Percentiles rank a stretch among this genome's conserved stretches.
Conservation (phyloP, 2,797 vertebrate genomes). For the Lepus oiostolus region DNA sequence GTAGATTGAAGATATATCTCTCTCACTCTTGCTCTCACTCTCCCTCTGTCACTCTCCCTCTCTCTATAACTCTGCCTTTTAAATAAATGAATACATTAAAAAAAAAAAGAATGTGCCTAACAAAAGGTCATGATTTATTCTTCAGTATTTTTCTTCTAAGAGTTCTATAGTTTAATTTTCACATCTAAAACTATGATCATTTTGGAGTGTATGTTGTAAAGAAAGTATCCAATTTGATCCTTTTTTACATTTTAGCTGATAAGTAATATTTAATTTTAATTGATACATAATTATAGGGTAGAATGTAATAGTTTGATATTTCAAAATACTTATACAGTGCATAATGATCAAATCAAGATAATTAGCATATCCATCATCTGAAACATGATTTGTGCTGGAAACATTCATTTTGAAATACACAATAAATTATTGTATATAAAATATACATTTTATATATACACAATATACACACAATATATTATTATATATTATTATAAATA, state of each 20-base stretch:
- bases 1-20: too few relatives aligned
- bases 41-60: too few relatives aligned
- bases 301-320: background rate
- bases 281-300: background rate
- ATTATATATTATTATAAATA: background rate
- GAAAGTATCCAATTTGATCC: background rate
- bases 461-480: background rate
- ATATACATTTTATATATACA: background rate
- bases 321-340: background rate
- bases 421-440: background rate
- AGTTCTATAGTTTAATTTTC: conserved; percentile 21
- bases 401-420: background rate
- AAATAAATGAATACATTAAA: too few relatives aligned
- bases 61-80: too few relatives aligned
- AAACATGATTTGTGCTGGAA: background rate
- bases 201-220: background rate
- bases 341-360: background rate
- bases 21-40: too few relatives aligned
- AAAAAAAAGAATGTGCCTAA: background rate
- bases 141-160: conserved; percentile 38
- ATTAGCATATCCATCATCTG: background rate
- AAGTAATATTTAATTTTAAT: background rate
- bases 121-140: background rate
- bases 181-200: background rate
- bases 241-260: background rate